Conservation (phyloP, 2,113 vertebrate genomes). For the Clarias macrocephalus region DNA sequence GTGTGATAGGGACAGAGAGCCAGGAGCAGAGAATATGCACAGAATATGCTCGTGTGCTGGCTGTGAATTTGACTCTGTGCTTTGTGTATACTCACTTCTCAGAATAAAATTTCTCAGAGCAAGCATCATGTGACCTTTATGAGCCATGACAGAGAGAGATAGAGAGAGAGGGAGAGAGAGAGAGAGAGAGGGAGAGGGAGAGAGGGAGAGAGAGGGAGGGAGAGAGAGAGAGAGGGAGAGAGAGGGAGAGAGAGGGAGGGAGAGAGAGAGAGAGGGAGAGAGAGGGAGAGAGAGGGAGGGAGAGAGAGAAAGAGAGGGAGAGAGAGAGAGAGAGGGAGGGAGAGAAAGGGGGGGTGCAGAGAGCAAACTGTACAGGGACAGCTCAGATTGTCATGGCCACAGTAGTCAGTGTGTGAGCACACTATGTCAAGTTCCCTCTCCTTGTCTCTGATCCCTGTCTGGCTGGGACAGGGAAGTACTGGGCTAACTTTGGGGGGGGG, state of each 20-base stretch:
- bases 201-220: too few relatives aligned
- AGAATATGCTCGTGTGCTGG: neutral
- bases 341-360: neutral
- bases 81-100: neutral
- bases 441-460: neutral
- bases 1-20: neutral
- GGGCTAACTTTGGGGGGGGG: neutral
- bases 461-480: neutral
- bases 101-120: neutral
- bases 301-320: too few relatives aligned
- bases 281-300: neutral
- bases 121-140: neutral
- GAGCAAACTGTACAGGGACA: slow-evolving; percentile 6
- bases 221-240: neutral
- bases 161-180: neutral
- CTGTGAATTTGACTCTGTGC: neutral
- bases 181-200: neutral
- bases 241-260: too few relatives aligned
- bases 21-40: neutral
- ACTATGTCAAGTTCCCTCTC: neutral
- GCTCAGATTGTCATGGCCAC: slow-evolving; percentile 4
- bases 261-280: neutral
- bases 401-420: neutral
- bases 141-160: neutral
- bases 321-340: too few relatives aligned